Conservation (phyloP, 2,113 vertebrate genomes). For the Orcinus orca region DNA sequence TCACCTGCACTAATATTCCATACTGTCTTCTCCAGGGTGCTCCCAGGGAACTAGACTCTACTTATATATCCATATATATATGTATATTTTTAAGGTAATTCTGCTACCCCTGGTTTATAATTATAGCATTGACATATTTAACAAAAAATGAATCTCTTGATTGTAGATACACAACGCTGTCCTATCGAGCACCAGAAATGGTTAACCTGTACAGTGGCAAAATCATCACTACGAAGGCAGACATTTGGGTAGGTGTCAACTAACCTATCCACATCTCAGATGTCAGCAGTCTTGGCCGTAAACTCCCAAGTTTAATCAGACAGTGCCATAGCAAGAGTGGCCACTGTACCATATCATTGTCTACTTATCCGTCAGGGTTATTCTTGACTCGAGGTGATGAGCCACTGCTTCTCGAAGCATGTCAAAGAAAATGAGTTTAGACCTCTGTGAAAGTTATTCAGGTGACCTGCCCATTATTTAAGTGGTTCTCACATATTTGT, state of each 20-base stretch:
- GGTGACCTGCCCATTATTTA: background rate
- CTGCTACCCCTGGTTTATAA: conserved; percentile 41
- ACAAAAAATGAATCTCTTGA: conserved; percentile 67
- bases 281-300: background rate
- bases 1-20: background rate
- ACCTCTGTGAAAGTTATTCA: background rate
- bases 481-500: conserved; percentile 8
- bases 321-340: background rate
- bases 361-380: background rate
- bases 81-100: background rate
- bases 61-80: background rate
- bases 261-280: background rate
- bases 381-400: background rate
- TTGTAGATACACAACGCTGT: conserved; percentile 96
- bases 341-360: background rate
- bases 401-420: background rate
- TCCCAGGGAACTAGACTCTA: conserved; percentile 33
- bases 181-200: conserved; percentile 98
- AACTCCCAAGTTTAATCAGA: background rate
- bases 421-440: conserved; percentile 5
- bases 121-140: conserved; percentile 60
- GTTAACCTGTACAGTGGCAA: conserved; percentile 96
- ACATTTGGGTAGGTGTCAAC: conserved; percentile 93
- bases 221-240: conserved; percentile 97
- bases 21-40: background rate